Base-by-base conservation (phyloP, 2,113 vertebrate genomes). In the Polypterus senegalus region DNA sequence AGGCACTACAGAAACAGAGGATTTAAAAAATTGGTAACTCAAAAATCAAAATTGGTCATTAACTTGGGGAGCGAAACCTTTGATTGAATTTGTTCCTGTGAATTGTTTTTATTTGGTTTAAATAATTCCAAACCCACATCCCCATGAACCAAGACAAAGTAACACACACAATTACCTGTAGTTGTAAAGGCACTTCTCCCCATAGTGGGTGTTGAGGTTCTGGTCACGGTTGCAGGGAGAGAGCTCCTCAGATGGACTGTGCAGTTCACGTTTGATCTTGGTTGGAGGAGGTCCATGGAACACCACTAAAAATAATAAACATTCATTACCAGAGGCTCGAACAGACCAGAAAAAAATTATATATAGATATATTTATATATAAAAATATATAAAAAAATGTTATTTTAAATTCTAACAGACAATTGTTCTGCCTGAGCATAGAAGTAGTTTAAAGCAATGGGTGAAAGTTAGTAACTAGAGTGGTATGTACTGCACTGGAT, bases 141-240 rank as follows among this genome's bases (percentile, higher is more conserved):
- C 27, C 27, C 27, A 27, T 27, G 27, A 27, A 27, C 27, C 27
- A 27, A 27, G 27, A 27, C 27, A 27, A 27, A 27, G 27, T 27
- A 27, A 27, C 27, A 1, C 9, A 51, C n/a, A 5, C 9, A 3
- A 6, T 45, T 78, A 97, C 94, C 94, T 97, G 87, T 94, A 94
- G 83, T 91, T 97, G 89, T 95, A 97, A 91, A 97, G 94, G 94
- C 94, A 97, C 92, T 97, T 98, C 83, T 98, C 94, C 86, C 88
- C 87, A 47, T 92, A 97, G 77, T 79, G 83, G 73, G 89, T 85
- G 63, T 81, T 83, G 46, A 92, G 85, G 79, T 84, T 87, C 81
- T 90, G 83, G 74, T 94, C 87, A 2, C 90, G 92, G 76, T 85
- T 89, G 70, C 94, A 97, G 73, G 92, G 88, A 0, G 91, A 92